phyloP scores from a whole-genome alignment of 2,113 vertebrate genomes.

The Rafetus swinhoei region DNA sequence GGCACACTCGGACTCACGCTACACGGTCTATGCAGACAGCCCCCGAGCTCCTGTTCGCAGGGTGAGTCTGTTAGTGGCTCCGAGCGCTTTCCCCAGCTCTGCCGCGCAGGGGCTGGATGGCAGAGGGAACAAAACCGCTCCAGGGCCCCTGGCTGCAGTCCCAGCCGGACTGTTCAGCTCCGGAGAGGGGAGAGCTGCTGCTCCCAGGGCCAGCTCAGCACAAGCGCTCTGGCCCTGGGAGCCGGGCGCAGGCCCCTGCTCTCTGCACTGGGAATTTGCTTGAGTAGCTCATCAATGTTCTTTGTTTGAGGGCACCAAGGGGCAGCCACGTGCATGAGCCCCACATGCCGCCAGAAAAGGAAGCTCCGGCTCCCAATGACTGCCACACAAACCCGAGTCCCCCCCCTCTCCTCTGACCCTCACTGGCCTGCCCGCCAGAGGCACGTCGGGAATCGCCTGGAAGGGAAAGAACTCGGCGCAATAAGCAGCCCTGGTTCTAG shows the following conservation, averaged over 20 bases:
- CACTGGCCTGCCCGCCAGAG: too few species aligned
- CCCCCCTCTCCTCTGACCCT: too few species aligned
- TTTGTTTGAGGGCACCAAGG: background rate
- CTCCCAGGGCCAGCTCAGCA: too few species aligned
- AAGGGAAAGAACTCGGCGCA: fast-evolving
- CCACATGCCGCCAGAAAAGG: background rate
- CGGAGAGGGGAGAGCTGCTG: background rate
- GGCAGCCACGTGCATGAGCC: fast-evolving
- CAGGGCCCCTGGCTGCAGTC: too few species aligned
- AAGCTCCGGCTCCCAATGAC: background rate
- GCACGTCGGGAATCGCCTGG: background rate
- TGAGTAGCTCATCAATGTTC: fast-evolving
- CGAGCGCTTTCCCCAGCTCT: background rate
- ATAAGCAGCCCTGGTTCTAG: fast-evolving
- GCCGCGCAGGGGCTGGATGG: background rate
- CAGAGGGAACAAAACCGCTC: background rate
- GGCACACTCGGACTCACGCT: too few species aligned
- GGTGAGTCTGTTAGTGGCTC: background rate
- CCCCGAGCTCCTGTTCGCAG: background rate
- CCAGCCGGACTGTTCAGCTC: background rate
- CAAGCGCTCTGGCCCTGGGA: too few species aligned
- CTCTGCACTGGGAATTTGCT: background rate
- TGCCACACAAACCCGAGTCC: background rate
- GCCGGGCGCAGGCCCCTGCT: too few species aligned
- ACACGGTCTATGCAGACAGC: background rate